These are phyloP conservation scores for Resseliella maxima DNA, from an alignment of 2,888 invertebrate genomes.

Conservation along the genomic window DNA sequence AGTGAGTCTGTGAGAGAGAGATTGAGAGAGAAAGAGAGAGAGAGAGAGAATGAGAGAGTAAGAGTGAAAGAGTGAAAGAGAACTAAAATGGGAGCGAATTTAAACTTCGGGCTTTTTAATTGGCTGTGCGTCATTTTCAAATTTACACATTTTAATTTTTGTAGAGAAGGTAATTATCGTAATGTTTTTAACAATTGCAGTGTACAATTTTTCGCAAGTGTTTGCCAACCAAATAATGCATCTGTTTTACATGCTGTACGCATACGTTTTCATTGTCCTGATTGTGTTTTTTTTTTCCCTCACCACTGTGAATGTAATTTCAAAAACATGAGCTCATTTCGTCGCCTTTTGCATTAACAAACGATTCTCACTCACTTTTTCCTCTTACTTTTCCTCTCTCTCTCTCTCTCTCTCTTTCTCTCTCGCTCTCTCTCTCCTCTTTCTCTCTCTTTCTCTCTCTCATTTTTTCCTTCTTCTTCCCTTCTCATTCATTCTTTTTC, in stretches of 20 bases:
- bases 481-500: not conserved
- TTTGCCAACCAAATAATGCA: constrained; percentile 48
- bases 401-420: too few relatives aligned
- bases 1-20: not conserved
- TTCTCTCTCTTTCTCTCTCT: too few relatives aligned
- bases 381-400: too few relatives aligned
- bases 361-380: not conserved
- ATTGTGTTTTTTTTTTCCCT: not conserved
- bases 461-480: too few relatives aligned
- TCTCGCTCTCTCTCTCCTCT: too few relatives aligned
- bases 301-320: constrained; percentile 2
- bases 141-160: constrained; percentile 24
- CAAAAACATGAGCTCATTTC: not conserved
- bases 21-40: not conserved
- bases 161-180: constrained; percentile 16
- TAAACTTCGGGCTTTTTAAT: constrained; percentile 4
- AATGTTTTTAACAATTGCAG: constrained; percentile 35
- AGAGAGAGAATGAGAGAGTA: not conserved
- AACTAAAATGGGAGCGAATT: not conserved
- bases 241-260: constrained; percentile 17
- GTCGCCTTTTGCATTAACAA: constrained; percentile 20
- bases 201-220: constrained; percentile 31
- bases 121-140: constrained; percentile 42
- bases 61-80: not conserved
- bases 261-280: constrained; percentile 41